Percentiles rank a stretch among this genome's conserved stretches.
These are phyloP conservation scores for Paguma larvata DNA, from an alignment of 2,797 vertebrate species.

Conservation along the genomic window DNA sequence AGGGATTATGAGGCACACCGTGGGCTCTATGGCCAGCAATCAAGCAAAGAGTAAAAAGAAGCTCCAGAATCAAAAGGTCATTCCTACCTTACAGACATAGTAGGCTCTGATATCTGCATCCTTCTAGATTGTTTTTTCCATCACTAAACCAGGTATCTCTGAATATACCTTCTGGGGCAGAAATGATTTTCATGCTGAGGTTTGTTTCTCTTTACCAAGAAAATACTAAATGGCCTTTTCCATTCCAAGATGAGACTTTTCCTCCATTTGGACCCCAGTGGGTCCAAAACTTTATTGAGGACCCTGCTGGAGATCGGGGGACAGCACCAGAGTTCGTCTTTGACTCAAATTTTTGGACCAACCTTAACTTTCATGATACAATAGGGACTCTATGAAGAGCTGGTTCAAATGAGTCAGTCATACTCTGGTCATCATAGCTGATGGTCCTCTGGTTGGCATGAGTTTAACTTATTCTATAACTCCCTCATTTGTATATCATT, in stretches of 20 bases:
- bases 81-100: background rate
- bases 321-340: conserved; percentile 52
- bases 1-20: background rate
- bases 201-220: background rate
- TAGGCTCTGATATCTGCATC: background rate
- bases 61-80: background rate
- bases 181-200: background rate
- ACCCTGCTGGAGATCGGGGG: background rate
- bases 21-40: background rate
- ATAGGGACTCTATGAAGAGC: conserved; percentile 75
- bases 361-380: conserved; percentile 77
- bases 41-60: background rate
- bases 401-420: conserved; percentile 81
- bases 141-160: background rate
- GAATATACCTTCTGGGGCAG: background rate
- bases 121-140: background rate
- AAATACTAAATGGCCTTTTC: background rate
- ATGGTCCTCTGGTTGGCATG: conserved; percentile 86
- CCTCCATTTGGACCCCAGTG: background rate
- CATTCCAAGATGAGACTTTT: background rate
- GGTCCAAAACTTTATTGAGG: background rate
- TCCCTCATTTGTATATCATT: conserved; percentile 78
- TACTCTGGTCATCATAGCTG: conserved; percentile 84
- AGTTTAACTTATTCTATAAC: conserved; percentile 86
- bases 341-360: conserved; percentile 65